Percentiles rank a stretch among this genome's conserved stretches.
phyloP scores from a whole-genome alignment of 2,113 vertebrate species.

The Diphyllodes magnificus region DNA sequence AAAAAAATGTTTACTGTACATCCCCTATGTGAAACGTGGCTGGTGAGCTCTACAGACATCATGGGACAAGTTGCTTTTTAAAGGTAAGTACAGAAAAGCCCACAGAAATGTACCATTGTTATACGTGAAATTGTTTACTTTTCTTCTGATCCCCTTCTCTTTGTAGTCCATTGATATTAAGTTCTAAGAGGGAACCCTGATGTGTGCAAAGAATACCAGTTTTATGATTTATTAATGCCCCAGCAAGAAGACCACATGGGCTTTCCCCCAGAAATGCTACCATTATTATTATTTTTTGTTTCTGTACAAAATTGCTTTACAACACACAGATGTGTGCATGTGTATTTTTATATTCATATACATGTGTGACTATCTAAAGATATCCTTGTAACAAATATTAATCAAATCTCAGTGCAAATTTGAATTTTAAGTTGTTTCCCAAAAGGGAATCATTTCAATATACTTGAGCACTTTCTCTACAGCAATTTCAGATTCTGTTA shows the following conservation, averaged over 20 bases:
- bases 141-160: constrained; percentile 35
- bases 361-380: background rate
- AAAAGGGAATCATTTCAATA: background rate
- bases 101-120: background rate
- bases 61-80: background rate
- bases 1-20: background rate
- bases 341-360: background rate
- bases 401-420: background rate
- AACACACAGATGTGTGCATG: background rate
- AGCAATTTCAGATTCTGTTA: constrained; percentile 37
- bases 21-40: background rate
- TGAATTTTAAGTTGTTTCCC: constrained; percentile 9
- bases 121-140: constrained; percentile 13
- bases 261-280: background rate
- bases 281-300: background rate
- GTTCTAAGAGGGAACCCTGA: constrained; percentile 38
- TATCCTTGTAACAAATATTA: background rate
- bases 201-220: constrained; percentile 12
- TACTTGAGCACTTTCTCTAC: background rate
- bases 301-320: background rate
- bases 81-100: background rate
- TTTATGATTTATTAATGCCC: constrained; percentile 52
- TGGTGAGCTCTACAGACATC: background rate
- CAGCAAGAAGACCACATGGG: background rate
- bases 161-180: constrained; percentile 17